Evolutionary conservation across 2,113 vertebrate genomes (phyloP).

Genomic region (Eretmochelys imbricata): DNA sequence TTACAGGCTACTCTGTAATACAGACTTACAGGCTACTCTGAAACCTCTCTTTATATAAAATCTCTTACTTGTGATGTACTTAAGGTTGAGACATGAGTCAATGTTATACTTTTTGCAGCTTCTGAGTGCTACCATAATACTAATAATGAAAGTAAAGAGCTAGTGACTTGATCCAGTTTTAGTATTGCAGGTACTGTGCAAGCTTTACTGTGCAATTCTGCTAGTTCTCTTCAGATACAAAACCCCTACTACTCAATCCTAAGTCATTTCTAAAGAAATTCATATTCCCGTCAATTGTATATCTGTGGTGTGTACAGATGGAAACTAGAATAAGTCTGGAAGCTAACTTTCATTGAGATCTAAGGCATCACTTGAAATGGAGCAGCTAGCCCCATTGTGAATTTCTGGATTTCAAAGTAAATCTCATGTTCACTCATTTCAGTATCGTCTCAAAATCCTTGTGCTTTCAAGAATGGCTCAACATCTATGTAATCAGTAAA

Average conservation of each 20-base stretch:
- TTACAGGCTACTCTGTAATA: too few relatives aligned
- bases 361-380: neutral
- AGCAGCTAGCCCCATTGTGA: neutral
- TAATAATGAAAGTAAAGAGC: neutral
- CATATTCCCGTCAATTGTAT: neutral
- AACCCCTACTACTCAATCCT: neutral
- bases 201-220: neutral
- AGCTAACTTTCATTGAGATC: conserved; percentile 30
- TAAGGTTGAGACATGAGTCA: neutral
- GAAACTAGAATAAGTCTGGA: neutral
- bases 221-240: neutral
- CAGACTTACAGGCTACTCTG: too few relatives aligned
- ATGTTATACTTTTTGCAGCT: neutral
- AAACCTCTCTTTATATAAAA: too few relatives aligned
- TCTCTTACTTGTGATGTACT: neutral
- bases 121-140: neutral
- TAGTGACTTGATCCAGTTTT: neutral
- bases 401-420: neutral
- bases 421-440: neutral
- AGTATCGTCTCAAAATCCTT: neutral
- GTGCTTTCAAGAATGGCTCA: neutral
- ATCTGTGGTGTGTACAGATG: conserved; percentile 5
- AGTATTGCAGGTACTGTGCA: neutral
- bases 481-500: neutral
- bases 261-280: neutral